Conservation (phyloP, 2,888 invertebrate genomes). For the Thymelicus lineola region DNA sequence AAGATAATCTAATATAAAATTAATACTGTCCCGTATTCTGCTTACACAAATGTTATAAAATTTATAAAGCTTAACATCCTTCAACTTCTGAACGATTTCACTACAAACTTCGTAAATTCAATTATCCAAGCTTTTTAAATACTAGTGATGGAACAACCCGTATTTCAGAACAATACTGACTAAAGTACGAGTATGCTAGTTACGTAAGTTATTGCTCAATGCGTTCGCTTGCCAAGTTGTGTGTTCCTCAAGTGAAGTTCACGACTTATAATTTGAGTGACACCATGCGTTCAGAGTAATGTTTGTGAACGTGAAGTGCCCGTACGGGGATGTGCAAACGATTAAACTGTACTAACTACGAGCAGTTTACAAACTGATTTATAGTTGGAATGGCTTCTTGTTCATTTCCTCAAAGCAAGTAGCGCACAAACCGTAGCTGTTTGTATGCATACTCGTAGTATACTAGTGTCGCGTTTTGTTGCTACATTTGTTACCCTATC, state of each 20-base stretch:
- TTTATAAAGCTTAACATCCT: too few relatives aligned
- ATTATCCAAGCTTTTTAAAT: slow-evolving; percentile 9
- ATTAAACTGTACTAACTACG: slow-evolving; percentile 26
- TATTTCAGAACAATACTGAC: slow-evolving; percentile 1
- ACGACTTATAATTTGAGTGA: slow-evolving; percentile 8
- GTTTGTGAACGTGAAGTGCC: slow-evolving; percentile 10
- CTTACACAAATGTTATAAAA: too few relatives aligned
- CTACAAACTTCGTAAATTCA: neutral
- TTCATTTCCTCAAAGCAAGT: slow-evolving; percentile 31
- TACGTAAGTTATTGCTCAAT: neutral
- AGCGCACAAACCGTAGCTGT: neutral
- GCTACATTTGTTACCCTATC: neutral
- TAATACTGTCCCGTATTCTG: too few relatives aligned
- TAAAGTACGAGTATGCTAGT: neutral
- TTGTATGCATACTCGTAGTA: neutral
- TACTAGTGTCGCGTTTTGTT: neutral
- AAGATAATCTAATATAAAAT: too few relatives aligned
- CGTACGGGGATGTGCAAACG: slow-evolving; percentile 9
- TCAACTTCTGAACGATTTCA: slow-evolving; percentile 2
- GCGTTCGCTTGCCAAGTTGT: neutral
- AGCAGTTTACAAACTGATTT: slow-evolving; percentile 33
- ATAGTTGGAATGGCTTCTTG: slow-evolving; percentile 22
- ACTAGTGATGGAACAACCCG: neutral
- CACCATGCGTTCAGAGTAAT: slow-evolving; percentile 9
- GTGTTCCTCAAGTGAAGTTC: neutral